phyloP scores from a whole-genome alignment of 2,113 vertebrate species.

The Symphodus melops region DNA sequence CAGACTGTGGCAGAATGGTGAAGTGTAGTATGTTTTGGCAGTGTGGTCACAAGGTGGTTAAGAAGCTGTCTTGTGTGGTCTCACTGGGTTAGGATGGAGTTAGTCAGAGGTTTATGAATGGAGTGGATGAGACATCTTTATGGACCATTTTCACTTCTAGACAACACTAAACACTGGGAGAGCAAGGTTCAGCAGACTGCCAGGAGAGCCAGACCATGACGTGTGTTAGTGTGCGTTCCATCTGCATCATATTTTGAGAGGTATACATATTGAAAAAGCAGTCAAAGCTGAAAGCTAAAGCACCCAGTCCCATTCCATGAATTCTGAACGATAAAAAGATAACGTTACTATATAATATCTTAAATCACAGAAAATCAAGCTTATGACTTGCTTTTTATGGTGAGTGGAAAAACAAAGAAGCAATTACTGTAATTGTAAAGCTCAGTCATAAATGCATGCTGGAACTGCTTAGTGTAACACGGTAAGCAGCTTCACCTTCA shows the following conservation, averaged over 20 bases:
- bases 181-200: constrained; percentile 28
- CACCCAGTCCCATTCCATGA: constrained; percentile 4
- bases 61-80: constrained; percentile 53
- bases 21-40: background rate
- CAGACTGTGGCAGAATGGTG: background rate
- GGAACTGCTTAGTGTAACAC: constrained; percentile 70
- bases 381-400: constrained; percentile 41
- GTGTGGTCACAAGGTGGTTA: constrained; percentile 2
- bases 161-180: constrained; percentile 50
- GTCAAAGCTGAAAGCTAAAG: background rate
- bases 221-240: background rate
- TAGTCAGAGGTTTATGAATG: constrained; percentile 54
- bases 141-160: constrained; percentile 25
- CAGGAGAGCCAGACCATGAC: constrained; percentile 4
- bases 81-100: constrained; percentile 17
- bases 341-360: background rate
- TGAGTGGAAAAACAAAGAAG: constrained; percentile 58
- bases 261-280: background rate
- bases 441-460: constrained; percentile 54
- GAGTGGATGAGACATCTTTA: constrained; percentile 64
- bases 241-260: background rate
- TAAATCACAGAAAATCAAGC: constrained; percentile 13
- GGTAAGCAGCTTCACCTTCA: constrained; percentile 52
- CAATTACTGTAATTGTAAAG: constrained; percentile 67
- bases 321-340: background rate